phyloP scores from a whole-genome alignment of 2,113 vertebrate species.

The Cyprinodon brontotheroides region DNA sequence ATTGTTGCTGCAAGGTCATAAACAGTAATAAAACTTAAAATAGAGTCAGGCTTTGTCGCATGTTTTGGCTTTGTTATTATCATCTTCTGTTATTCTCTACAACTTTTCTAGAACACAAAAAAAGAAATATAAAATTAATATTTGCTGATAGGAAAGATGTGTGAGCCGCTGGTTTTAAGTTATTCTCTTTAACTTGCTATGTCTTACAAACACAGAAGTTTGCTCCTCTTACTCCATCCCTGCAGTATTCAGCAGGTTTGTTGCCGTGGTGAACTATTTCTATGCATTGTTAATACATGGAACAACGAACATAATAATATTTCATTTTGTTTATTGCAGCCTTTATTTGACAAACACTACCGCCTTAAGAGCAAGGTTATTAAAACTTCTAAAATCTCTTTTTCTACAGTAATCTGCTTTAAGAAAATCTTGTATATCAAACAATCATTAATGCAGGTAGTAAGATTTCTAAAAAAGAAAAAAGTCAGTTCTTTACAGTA shows the following conservation, averaged over 20 bases:
- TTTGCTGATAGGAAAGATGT: neutral
- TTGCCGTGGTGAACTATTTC: slow-evolving; percentile 65
- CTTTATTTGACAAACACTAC: neutral
- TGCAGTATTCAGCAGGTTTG: slow-evolving; percentile 48
- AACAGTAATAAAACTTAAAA: neutral
- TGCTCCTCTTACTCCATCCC: slow-evolving; percentile 15
- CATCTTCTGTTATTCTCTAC: neutral
- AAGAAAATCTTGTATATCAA: neutral
- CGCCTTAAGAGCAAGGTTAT: neutral
- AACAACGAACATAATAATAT: slow-evolving; percentile 35
- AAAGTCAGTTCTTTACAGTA: neutral
- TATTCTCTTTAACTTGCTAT: neutral
- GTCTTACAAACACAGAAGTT: neutral
- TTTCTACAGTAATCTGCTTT: neutral
- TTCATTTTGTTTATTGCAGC: neutral
- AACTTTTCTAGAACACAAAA: too few species aligned
- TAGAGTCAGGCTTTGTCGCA: neutral
- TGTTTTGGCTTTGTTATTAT: neutral
- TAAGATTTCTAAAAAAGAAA: neutral
- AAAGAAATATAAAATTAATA: too few species aligned
- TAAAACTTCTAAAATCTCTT: neutral
- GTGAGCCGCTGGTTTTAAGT: neutral
- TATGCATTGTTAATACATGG: slow-evolving; percentile 38
- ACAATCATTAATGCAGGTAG: neutral
- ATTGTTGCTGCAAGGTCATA: neutral